Evolutionary conservation across 2,797 vertebrate genomes (phyloP).

Genomic region (Notoglanidium macrostoma): DNA sequence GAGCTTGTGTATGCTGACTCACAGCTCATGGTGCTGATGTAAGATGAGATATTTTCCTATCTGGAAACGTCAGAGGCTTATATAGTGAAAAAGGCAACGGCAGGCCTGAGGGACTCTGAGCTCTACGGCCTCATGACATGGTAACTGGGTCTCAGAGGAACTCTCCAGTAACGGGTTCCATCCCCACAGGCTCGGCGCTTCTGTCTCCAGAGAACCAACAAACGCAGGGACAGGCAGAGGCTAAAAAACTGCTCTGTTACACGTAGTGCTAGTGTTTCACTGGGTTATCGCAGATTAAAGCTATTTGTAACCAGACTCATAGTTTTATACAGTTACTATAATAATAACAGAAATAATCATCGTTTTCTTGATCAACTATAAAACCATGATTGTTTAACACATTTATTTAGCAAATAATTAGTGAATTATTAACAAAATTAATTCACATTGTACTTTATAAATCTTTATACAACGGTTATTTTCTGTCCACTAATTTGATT

Average conservation of each 20-base stretch:
- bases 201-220: conserved; percentile 27
- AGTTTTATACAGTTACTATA: not conserved
- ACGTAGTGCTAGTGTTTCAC: not conserved
- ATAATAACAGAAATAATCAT: not conserved
- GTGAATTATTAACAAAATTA: not conserved
- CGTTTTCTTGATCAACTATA: too few relatives aligned
- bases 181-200: conserved; percentile 42
- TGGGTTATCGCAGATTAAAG: not conserved
- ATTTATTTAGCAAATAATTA: not conserved
- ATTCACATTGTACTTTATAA: not conserved
- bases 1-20: not conserved
- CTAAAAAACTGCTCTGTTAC: conserved; percentile 18
- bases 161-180: conserved; percentile 1
- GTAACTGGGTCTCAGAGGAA: conserved; percentile 37
- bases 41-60: conserved; percentile 14
- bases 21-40: not conserved
- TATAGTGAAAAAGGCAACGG: not conserved
- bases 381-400: not conserved
- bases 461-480: too few relatives aligned
- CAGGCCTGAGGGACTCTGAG: conserved; percentile 19
- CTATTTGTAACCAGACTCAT: not conserved
- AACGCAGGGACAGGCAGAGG: not conserved
- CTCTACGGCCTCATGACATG: conserved; percentile 43
- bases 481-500: too few relatives aligned
- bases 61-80: not conserved